Evolutionary conservation across 2,113 vertebrate species (phyloP), one percentile per base, ranked within the genome.

Genomic region (Planiliza haematocheilus): DNA sequence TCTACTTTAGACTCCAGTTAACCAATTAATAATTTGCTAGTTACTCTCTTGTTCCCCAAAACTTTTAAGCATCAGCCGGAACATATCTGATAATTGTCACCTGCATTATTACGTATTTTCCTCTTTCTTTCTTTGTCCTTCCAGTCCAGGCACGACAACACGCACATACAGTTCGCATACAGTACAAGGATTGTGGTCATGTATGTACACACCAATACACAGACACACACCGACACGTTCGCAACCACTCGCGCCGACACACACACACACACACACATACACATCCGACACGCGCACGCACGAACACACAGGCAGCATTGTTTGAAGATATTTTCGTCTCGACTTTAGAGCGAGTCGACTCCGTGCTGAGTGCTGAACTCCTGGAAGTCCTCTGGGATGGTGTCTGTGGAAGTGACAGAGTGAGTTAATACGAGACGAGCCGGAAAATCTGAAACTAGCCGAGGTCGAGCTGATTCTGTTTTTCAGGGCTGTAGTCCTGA

Each of bases 331-430:
- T 70, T 61, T 45, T 70, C 18, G 7, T 43, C 10, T 75, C 7
- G 50, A 36, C 63, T 83, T 90, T 78, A 93, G 69, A 92, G 83
- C 4, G 91, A 70, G 71, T 93, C 89, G 3, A 62, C 42, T 10
- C 74, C 56, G 7, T 92, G 90, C 70, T 93, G 91, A 82, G 86
- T 80, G 79, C 86, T 92, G 87, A 94, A 94, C 81, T 93, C 93
- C 85, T 94, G 92, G 89, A 94, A 94, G 55, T 94, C 93, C 45
- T 93, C 92, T 5, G 93, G 93, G 84, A 94, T 93, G 41, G 93
- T 94, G 82, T 94, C 94, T 94, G 83, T 9, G 55, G 65, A 86
- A 77, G 73, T 21, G 30, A 82, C 30, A 66, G 36, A 10, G 1
- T 30, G 3, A 52, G 45, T 46, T 20, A 2, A 51, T 64, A 59